Percentiles rank a stretch among this genome's conserved stretches.
Conservation (phyloP, 2,888 invertebrate genomes). For the Xanthia icteritia region DNA sequence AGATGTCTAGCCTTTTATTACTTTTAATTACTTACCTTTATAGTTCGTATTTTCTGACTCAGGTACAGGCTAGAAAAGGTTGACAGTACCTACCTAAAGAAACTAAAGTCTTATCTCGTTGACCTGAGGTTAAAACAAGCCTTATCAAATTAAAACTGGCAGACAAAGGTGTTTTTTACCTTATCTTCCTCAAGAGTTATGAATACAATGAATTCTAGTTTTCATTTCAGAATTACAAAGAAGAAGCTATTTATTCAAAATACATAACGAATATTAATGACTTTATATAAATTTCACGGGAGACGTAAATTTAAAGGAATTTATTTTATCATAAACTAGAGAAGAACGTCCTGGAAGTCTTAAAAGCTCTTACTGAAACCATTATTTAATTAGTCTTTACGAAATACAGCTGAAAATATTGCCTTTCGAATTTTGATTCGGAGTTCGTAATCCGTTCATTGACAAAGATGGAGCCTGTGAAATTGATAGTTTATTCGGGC, state of each 20-base stretch:
- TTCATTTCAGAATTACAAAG: conserved; percentile 2
- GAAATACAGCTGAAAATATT: conserved; percentile 16
- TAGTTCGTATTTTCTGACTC: not conserved
- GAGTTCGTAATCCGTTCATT: conserved; percentile 9
- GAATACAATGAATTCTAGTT: not conserved
- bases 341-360: not conserved
- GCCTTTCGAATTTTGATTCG: not conserved
- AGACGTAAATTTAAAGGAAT: conserved; percentile 1
- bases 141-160: conserved; percentile 28
- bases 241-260: not conserved
- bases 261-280: conserved; percentile 5
- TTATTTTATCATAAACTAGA: conserved; percentile 15
- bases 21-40: not conserved
- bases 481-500: conserved; percentile 1
- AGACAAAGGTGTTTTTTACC: not conserved
- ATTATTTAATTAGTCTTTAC: conserved; percentile 13
- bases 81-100: not conserved
- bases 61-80: not conserved
- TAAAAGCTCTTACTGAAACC: conserved; percentile 4
- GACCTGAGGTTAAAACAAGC: not conserved
- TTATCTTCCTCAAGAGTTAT: not conserved
- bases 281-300: not conserved
- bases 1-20: not conserved
- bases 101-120: not conserved
- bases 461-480: not conserved